Conservation (phyloP, 2,113 vertebrate genomes). For the Cyrtonyx montezumae region DNA sequence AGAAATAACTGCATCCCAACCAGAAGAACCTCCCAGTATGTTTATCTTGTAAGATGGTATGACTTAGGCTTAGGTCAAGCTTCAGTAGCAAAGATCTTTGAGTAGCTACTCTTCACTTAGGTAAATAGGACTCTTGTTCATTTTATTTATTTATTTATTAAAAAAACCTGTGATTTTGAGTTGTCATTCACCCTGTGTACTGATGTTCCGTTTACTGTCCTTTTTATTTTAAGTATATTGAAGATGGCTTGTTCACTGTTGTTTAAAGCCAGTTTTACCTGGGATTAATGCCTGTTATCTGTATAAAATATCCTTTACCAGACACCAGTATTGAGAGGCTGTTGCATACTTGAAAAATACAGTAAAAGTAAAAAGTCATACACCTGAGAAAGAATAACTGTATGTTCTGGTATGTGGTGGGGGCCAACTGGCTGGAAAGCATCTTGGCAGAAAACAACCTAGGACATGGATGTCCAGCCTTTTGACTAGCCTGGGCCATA, state of each 20-base stretch:
- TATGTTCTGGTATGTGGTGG: no score
- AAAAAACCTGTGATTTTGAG: neutral
- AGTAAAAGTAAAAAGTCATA: no score
- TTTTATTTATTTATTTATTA: neutral
- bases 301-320: neutral
- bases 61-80: neutral
- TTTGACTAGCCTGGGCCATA: no score
- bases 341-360: neutral
- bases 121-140: neutral
- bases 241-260: neutral
- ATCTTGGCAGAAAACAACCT: no score
- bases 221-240: neutral
- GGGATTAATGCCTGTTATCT: neutral
- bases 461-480: no score
- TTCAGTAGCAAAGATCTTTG: neutral
- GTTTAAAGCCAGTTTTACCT: neutral
- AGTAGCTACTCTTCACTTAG: neutral
- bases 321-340: neutral
- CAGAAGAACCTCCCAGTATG: neutral
- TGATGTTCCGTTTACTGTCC: neutral
- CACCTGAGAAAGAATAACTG: no score
- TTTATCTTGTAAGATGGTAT: fast-evolving
- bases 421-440: no score
- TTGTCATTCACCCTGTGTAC: neutral
- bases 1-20: neutral